Conservation (phyloP, 2,888 invertebrate genomes). For the Tuta absoluta region DNA sequence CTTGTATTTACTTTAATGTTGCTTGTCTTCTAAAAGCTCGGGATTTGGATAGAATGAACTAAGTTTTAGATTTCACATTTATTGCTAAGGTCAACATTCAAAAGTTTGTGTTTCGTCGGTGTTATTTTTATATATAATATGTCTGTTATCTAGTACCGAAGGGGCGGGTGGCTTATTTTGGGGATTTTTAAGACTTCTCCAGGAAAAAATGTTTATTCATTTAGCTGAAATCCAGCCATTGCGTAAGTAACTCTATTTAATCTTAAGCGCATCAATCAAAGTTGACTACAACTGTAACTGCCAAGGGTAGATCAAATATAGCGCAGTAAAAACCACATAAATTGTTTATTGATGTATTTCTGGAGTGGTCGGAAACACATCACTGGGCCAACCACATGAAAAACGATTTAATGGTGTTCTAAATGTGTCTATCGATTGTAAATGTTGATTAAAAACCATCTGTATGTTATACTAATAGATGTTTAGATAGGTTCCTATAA, state of each 20-base stretch:
- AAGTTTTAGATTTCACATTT: too few relatives aligned
- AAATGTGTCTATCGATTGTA: slow-evolving; percentile 40
- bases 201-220: neutral
- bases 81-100: too few relatives aligned
- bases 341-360: slow-evolving; percentile 43
- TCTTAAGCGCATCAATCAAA: slow-evolving; percentile 31
- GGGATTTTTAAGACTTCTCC: too few relatives aligned
- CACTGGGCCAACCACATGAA: slow-evolving; percentile 39
- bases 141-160: too few relatives aligned
- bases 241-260: slow-evolving; percentile 32
- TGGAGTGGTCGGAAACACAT: slow-evolving; percentile 41
- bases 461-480: neutral
- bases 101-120: too few relatives aligned
- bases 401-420: slow-evolving; percentile 38
- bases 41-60: too few relatives aligned
- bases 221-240: neutral
- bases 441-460: slow-evolving; percentile 37
- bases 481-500: neutral
- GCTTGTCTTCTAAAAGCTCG: too few relatives aligned
- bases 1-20: too few relatives aligned
- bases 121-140: too few relatives aligned
- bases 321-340: slow-evolving; percentile 44
- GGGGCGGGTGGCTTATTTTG: too few relatives aligned
- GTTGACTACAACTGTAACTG: slow-evolving; percentile 34
- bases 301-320: slow-evolving; percentile 40